Percentiles rank a stretch among this genome's conserved stretches.
phyloP scores from a whole-genome alignment of 2,113 vertebrate species.

The Amphiprion ocellaris region DNA sequence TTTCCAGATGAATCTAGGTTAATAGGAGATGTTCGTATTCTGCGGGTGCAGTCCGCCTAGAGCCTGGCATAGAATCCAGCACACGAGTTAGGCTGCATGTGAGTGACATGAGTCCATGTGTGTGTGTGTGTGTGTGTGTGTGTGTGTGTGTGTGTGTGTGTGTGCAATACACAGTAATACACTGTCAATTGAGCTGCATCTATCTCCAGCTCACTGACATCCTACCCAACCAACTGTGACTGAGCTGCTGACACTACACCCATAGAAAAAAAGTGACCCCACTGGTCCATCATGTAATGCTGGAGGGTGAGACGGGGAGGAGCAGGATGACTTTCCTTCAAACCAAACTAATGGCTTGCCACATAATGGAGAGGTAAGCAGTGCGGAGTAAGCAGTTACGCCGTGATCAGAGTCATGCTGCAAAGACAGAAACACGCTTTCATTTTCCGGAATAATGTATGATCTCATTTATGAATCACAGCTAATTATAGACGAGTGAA shows the following conservation, averaged over 20 bases:
- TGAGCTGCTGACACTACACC: slow-evolving; percentile 18
- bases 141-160: slow-evolving; percentile 13
- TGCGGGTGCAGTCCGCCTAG: slow-evolving; percentile 23
- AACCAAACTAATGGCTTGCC: slow-evolving; percentile 27
- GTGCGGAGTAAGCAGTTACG: slow-evolving; percentile 23
- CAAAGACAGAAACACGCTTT: slow-evolving; percentile 4
- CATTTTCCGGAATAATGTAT: slow-evolving; percentile 31
- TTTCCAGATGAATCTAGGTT: slow-evolving; percentile 65
- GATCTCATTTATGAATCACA: slow-evolving; percentile 57
- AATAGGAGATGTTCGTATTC: slow-evolving; percentile 70
- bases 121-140: slow-evolving; percentile 11
- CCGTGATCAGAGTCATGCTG: slow-evolving; percentile 3
- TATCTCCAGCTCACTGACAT: slow-evolving; percentile 48
- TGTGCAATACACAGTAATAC: neutral
- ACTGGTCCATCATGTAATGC: slow-evolving; percentile 17
- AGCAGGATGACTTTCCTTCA: neutral
- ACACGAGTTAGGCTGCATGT: slow-evolving; percentile 7
- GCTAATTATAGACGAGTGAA: slow-evolving; percentile 31
- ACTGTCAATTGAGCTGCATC: slow-evolving; percentile 36
- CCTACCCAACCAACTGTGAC: slow-evolving; percentile 51
- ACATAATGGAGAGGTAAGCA: slow-evolving; percentile 13
- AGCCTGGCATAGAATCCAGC: slow-evolving; percentile 32
- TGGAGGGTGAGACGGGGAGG: neutral
- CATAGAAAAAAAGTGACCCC: slow-evolving; percentile 6
- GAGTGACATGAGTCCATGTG: slow-evolving; percentile 29